These are phyloP conservation scores for Drosophila ercepeae DNA, from an alignment of 1,140 invertebrate genomes.

Conservation along the genomic window DNA sequence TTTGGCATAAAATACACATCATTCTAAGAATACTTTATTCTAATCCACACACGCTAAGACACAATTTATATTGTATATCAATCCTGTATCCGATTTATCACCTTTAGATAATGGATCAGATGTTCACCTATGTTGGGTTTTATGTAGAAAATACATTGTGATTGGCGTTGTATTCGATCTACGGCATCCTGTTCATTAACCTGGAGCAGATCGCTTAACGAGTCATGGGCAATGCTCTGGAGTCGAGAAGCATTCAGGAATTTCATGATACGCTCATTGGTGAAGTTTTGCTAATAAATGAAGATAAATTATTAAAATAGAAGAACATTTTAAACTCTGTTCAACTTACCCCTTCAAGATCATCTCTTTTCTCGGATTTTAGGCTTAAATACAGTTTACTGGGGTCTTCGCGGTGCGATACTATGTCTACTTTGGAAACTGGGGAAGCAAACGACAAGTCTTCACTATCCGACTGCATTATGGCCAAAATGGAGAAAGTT, in stretches of 20 bases:
- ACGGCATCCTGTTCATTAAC: constrained; percentile 39
- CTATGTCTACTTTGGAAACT: constrained; percentile 59
- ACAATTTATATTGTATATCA: neutral
- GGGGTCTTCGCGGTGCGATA: constrained; percentile 61
- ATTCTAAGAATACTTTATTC: constrained; percentile 38
- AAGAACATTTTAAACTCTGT: neutral
- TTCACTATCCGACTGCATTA: constrained; percentile 61
- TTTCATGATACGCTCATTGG: constrained; percentile 74
- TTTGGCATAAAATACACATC: constrained; percentile 49
- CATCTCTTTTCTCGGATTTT: constrained; percentile 39
- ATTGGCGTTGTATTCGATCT: constrained; percentile 41
- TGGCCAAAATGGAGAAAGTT: constrained; percentile 67
- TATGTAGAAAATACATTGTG: constrained; percentile 77
- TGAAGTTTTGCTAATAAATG: constrained; percentile 61
- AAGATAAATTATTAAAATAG: neutral
- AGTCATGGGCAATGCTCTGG: constrained; percentile 47
- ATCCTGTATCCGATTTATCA: constrained; percentile 54
- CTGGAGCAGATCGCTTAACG: constrained; percentile 63
- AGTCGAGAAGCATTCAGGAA: constrained; percentile 64
- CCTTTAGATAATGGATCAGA: constrained; percentile 71
- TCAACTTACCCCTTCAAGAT: constrained; percentile 65
- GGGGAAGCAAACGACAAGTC: constrained; percentile 67
- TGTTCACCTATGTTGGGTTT: constrained; percentile 68
- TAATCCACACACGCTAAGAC: constrained; percentile 18
- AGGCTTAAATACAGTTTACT: constrained; percentile 67